A percentile compares a stretch with the other conserved stretches of the same genome.
Conservation (phyloP, 2,113 vertebrate genomes). For the Eudorcas thomsonii region DNA sequence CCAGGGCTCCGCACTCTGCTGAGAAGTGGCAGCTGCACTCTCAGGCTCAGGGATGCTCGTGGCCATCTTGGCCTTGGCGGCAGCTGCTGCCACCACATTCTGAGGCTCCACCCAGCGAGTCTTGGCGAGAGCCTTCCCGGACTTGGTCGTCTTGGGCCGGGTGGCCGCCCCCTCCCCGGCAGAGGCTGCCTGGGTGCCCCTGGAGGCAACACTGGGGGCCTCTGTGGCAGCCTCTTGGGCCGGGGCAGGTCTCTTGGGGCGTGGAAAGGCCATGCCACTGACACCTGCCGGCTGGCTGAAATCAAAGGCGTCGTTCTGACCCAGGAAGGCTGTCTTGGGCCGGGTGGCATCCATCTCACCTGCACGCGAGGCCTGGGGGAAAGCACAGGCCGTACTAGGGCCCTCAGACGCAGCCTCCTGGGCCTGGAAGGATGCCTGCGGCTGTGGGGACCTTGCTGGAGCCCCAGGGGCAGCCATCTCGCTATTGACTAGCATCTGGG, state of each 20-base stretch:
- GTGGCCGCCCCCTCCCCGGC: constrained; percentile 17
- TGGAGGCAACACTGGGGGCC: background rate
- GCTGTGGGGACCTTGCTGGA: background rate
- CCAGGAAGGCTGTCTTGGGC: constrained; percentile 11
- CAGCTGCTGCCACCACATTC: constrained; percentile 10
- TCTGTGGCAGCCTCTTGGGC: constrained; percentile 12
- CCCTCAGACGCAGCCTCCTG: background rate
- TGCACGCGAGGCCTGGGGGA: background rate
- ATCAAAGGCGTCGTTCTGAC: constrained; percentile 35
- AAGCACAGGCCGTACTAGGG: background rate
- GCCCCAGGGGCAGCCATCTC: background rate
- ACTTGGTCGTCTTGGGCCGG: constrained; percentile 51
- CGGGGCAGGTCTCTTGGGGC: constrained; percentile 31
- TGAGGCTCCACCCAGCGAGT: constrained; percentile 61
- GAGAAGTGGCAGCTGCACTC: constrained; percentile 5
- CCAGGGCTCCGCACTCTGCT: constrained; percentile 48
- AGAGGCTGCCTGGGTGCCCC: background rate
- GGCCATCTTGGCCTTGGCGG: constrained; percentile 50
- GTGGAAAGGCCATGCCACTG: constrained; percentile 53
- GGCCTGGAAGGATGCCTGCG: background rate
- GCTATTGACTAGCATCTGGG: background rate
- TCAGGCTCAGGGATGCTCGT: constrained; percentile 1
- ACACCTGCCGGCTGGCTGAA: constrained; percentile 51
- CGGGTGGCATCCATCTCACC: background rate
- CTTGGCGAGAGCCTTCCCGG: constrained; percentile 58